Conservation (phyloP, 2,888 invertebrate genomes). For the Tromatobia lineatoria region DNA sequence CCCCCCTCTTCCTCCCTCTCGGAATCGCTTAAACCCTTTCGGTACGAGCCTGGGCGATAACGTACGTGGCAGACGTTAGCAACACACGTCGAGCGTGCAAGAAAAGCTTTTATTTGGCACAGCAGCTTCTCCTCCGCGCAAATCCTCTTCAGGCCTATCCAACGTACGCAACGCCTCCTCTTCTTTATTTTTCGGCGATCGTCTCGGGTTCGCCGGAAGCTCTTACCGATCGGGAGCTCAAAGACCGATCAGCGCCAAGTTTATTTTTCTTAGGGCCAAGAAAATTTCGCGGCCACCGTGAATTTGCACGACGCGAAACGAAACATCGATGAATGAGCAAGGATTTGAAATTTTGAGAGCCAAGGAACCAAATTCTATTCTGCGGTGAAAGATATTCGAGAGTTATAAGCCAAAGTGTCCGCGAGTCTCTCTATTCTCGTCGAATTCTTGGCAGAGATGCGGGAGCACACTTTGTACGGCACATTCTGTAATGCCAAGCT, state of each 20-base stretch:
- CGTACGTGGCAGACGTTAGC: constrained; percentile 50
- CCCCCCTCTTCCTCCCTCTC: constrained; percentile 35
- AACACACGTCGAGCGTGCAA: constrained; percentile 26
- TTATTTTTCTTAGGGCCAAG: constrained; percentile 44
- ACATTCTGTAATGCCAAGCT: background rate
- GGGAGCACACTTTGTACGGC: constrained; percentile 33
- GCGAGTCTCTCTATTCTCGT: constrained; percentile 59
- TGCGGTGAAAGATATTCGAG: constrained; percentile 1
- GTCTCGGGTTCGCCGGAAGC: constrained; percentile 56
- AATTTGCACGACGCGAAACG: background rate
- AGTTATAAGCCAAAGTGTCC: constrained; percentile 4
- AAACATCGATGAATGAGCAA: constrained; percentile 40
- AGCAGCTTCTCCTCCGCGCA: constrained; percentile 27
- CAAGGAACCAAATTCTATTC: background rate
- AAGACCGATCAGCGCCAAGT: constrained; percentile 38
- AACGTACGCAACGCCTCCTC: background rate
- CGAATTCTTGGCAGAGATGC: constrained; percentile 63
- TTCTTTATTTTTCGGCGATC: constrained; percentile 32
- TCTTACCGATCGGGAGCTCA: constrained; percentile 45
- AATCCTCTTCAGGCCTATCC: constrained; percentile 40
- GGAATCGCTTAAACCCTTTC: constrained; percentile 67
- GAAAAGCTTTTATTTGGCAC: constrained; percentile 54
- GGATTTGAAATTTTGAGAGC: background rate
- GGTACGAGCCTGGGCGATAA: constrained; percentile 64
- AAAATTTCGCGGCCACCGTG: background rate